Base-by-base conservation (phyloP, 1,140 invertebrate genomes). In the Drosophila ohnishii region DNA sequence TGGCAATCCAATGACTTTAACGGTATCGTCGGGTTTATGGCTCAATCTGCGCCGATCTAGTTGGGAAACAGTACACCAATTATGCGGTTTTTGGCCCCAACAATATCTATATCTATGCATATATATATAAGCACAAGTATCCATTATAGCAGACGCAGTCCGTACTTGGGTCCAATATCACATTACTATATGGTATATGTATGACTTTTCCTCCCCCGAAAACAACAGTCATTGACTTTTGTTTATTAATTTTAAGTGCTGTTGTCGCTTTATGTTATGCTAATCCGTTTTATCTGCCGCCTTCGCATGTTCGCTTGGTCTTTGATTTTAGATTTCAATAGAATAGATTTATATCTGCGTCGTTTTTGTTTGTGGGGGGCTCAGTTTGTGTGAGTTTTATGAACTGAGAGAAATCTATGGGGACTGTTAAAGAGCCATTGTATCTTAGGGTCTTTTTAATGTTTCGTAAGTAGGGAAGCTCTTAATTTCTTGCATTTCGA, bases 131-230 rank as follows among this genome's bases (percentile, higher is more conserved):
- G 69, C 69, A 16, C 40, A 56, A 63, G 64, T 75, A 51, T 61
- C 34, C 51, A 55, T 55, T 55, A 10, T 55, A 55, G 32, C 51
- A 55, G 51, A 55, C 51, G 51, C 34, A 55, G 19, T 14, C 66
- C 60, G 79, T 83, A 86, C 82, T 86, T 86, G 82, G 64, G 60
- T 83, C 53, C 75, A 76, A 86, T 86, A 86, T 86, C 82, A 32
- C 51, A 79, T 86, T 60, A 75, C 82, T 30, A 28, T 28, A 13
- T 16, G 10, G 28, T 7, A 16, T 11, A 7, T 50, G 48, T 1
- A 14, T 55, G 16, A 22, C 66, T 56, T n/a, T 16, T 32, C 47
- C 47, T 19, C 10, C 28, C 45, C 45, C 14, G 22, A 13, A 2
- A 5, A 16, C 19, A 8, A 9, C 39, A 77, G 74, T 75, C 72